Evolutionary conservation across 1,140 invertebrate genomes (phyloP).

Genomic region (Spodoptera frugiperda): DNA sequence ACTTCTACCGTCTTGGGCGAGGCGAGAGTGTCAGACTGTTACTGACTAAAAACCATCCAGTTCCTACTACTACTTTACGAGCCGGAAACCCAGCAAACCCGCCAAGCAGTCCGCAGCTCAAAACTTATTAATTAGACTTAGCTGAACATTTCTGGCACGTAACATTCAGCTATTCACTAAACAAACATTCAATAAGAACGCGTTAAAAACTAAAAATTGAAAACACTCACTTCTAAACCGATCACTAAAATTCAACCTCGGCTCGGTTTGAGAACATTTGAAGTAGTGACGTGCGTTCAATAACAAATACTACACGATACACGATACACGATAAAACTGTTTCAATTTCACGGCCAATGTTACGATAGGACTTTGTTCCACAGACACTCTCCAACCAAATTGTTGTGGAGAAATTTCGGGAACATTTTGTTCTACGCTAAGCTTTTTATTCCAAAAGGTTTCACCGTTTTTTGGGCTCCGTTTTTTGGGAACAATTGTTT

Average conservation of each 20-base stretch:
- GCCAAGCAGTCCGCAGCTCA: too few species aligned
- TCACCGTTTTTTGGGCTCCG: background rate
- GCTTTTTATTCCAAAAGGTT: background rate
- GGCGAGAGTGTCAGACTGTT: too few species aligned
- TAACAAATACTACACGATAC: constrained; percentile 26
- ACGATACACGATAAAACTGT: constrained; percentile 29
- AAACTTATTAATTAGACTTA: too few species aligned
- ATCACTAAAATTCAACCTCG: constrained; percentile 16
- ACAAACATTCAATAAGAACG: too few species aligned
- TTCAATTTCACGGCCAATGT: constrained; percentile 43
- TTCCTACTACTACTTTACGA: too few species aligned
- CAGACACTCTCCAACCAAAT: background rate
- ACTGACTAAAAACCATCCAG: too few species aligned
- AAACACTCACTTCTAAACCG: background rate
- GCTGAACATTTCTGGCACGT: too few species aligned
- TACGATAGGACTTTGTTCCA: constrained; percentile 21
- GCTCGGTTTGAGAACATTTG: background rate
- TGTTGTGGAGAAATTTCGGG: background rate
- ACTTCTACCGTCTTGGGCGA: too few species aligned
- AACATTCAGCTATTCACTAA: too few species aligned
- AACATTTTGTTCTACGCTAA: background rate
- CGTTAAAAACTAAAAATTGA: too few species aligned
- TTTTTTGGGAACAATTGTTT: background rate
- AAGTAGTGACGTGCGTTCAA: constrained; percentile 19
- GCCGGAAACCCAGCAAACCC: too few species aligned